A percentile compares a stretch with the other conserved stretches of the same genome.
phyloP scores from a whole-genome alignment of 2,113 vertebrate species.

The Petrocephalus microphthalmus region DNA sequence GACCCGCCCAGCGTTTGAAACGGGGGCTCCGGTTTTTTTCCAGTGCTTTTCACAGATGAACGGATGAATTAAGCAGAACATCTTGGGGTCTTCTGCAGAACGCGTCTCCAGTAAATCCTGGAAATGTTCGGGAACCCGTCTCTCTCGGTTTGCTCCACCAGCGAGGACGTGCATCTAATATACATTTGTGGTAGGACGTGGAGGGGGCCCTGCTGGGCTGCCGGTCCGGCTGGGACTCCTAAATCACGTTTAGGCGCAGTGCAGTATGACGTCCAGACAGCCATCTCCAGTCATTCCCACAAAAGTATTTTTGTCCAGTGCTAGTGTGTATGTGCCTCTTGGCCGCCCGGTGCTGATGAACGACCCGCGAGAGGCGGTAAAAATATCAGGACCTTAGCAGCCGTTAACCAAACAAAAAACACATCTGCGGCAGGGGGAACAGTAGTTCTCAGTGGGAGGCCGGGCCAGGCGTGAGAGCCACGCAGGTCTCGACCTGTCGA shows the following conservation, averaged over 20 bases:
- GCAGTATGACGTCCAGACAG: slow-evolving; percentile 71
- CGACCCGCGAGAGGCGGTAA: slow-evolving; percentile 66
- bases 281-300: slow-evolving; percentile 62
- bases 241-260: slow-evolving; percentile 66
- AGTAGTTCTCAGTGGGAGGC: slow-evolving; percentile 66
- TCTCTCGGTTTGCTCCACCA: slow-evolving; percentile 52
- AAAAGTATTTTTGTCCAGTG: slow-evolving; percentile 64
- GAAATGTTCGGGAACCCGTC: slow-evolving; percentile 41
- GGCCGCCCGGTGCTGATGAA: slow-evolving; percentile 51
- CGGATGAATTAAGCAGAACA: slow-evolving; percentile 57
- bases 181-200: slow-evolving; percentile 53
- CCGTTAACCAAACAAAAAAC: slow-evolving; percentile 67
- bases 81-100: slow-evolving; percentile 43
- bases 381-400: slow-evolving; percentile 65
- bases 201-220: slow-evolving; percentile 41
- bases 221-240: slow-evolving; percentile 59
- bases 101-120: slow-evolving; percentile 43
- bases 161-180: slow-evolving; percentile 57
- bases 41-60: slow-evolving; percentile 58
- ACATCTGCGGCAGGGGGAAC: slow-evolving; percentile 64
- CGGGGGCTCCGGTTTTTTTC: slow-evolving; percentile 57
- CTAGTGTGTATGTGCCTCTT: slow-evolving; percentile 47
- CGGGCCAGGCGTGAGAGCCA: slow-evolving; percentile 50
- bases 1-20: slow-evolving; percentile 29
- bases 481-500: slow-evolving; percentile 49